Percentiles rank a stretch among this genome's conserved stretches.
These are phyloP conservation scores for Heterodera schachtii DNA, from an alignment of 1,140 invertebrate genomes.

Conservation along the genomic window DNA sequence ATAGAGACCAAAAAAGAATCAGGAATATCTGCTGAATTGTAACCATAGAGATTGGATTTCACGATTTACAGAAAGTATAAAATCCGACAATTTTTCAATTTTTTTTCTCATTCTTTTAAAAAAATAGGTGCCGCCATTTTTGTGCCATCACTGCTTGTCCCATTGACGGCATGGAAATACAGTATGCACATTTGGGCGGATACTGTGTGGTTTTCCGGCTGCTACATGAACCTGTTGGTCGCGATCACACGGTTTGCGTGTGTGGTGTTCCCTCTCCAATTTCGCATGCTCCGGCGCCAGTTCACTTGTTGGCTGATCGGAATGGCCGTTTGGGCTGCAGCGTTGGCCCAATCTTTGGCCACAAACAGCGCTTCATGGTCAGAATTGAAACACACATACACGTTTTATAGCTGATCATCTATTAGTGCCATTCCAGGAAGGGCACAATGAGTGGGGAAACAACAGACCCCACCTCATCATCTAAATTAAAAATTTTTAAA, in stretches of 20 bases:
- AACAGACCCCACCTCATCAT: not conserved
- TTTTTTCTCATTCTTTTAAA: not conserved
- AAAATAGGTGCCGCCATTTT: not conserved
- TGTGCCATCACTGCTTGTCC: not conserved
- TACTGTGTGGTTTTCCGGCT: slow-evolving; percentile 21
- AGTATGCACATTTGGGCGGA: slow-evolving; percentile 9
- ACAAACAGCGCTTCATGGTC: slow-evolving; percentile 14
- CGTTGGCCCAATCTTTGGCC: slow-evolving; percentile 14
- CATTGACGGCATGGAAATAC: slow-evolving; percentile 18
- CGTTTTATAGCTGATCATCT: not conserved
- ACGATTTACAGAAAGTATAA: not conserved
- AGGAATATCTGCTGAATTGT: too few species aligned
- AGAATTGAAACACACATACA: not conserved
- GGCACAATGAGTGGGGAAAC: not conserved
- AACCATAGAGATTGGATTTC: not conserved
- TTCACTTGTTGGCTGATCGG: slow-evolving; percentile 11
- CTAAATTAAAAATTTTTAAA: not conserved
- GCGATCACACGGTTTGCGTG: slow-evolving; percentile 18
- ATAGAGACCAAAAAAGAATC: too few species aligned
- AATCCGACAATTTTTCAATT: not conserved
- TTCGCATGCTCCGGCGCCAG: slow-evolving; percentile 4
- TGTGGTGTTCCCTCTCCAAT: slow-evolving; percentile 31
- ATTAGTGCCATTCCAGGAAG: too few species aligned
- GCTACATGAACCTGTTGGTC: slow-evolving; percentile 28
- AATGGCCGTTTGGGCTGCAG: not conserved